Conservation (phyloP, 1,140 invertebrate genomes). For the Drosophila rhopaloa region DNA sequence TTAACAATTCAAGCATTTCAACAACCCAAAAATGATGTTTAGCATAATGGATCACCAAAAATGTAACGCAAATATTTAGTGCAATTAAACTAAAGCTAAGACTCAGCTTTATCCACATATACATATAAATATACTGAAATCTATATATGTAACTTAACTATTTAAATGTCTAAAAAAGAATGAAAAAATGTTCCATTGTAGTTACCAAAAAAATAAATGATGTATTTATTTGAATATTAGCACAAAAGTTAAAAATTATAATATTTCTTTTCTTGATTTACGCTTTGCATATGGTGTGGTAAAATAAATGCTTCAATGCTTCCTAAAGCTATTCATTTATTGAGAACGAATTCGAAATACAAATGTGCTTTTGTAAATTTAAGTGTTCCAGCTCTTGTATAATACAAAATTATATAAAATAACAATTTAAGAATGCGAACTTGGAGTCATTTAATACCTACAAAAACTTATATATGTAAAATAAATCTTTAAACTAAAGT, state of each 20-base stretch:
- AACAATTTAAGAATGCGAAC: constrained; percentile 10
- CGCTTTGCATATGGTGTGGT: constrained; percentile 81
- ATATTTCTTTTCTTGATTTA: constrained; percentile 31
- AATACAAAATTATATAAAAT: constrained; percentile 39
- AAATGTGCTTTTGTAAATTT: constrained; percentile 63
- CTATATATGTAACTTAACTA: constrained; percentile 16
- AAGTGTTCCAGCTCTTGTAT: constrained; percentile 69
- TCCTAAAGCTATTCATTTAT: constrained; percentile 2
- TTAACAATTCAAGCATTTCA: constrained; percentile 62
- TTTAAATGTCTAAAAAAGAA: constrained; percentile 65
- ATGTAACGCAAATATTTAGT: constrained; percentile 59
- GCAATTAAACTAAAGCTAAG: constrained; percentile 72
- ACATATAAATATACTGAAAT: constrained; percentile 10
- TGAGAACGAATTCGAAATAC: constrained; percentile 15
- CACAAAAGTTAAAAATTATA: constrained; percentile 37
- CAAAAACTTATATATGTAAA: constrained; percentile 54
- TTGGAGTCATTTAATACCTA: constrained; percentile 18
- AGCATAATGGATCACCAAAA: constrained; percentile 37
- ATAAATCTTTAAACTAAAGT: constrained; percentile 46
- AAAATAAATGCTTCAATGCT: constrained; percentile 60
- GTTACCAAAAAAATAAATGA: constrained; percentile 44
- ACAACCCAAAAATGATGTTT: constrained; percentile 36
- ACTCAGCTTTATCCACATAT: constrained; percentile 51
- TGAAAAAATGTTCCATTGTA: constrained; percentile 71
- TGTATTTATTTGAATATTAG: constrained; percentile 39